Conservation (phyloP, 2,797 vertebrate genomes). For the Sebastes ruberrimus region DNA sequence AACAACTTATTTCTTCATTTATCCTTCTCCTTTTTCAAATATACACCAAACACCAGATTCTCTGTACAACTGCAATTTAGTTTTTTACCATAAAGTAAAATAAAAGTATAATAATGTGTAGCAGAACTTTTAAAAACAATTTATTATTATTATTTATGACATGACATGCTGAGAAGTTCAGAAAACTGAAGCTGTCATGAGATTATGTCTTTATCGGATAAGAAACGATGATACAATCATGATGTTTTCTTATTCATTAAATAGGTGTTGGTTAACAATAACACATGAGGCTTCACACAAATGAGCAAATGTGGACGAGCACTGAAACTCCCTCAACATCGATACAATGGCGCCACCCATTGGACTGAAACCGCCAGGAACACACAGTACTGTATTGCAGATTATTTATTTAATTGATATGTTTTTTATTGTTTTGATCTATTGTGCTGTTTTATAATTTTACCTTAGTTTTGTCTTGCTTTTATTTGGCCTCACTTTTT, state of each 20-base stretch:
- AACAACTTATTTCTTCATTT: not conserved
- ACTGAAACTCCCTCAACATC: not conserved
- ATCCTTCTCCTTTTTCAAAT: not conserved
- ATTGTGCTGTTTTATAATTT: no score
- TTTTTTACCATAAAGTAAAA: not conserved
- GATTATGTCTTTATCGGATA: not conserved
- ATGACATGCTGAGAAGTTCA: not conserved
- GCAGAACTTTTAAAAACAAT: not conserved
- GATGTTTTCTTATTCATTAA: not conserved
- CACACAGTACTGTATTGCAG: not conserved
- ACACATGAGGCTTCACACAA: not conserved
- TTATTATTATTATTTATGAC: not conserved
- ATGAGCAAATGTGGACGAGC: not conserved
- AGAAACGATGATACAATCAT: not conserved
- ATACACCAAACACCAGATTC: not conserved
- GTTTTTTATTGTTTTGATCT: no score
- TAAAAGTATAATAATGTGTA: not conserved
- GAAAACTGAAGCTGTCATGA: not conserved
- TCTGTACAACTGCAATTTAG: not conserved
- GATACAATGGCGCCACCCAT: conserved; percentile 65
- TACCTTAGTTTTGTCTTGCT: no score
- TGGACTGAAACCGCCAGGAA: conserved; percentile 26
- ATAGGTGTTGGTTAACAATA: not conserved
- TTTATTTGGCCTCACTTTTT: no score
- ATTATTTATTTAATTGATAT: not conserved